Evolutionary conservation across 2,113 vertebrate species (phyloP).

Genomic region (Nannobrachium achirus): DNA sequence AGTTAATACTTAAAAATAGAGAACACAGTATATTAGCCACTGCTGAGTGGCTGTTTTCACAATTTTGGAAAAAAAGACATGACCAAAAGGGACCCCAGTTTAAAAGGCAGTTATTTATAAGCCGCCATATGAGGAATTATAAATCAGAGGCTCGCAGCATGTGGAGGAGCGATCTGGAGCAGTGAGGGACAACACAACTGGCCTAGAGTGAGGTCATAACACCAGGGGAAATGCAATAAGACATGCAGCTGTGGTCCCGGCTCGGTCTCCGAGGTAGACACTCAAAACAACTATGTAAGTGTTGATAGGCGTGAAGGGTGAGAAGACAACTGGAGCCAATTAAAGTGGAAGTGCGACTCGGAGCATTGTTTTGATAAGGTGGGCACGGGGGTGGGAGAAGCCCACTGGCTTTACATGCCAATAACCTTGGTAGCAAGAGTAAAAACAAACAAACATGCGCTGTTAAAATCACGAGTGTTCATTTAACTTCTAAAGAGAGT

Average conservation of each 20-base stretch:
- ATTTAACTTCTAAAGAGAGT: no score
- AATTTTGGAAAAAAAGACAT: no score
- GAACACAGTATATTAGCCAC: no score
- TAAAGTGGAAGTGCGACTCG: slow-evolving; percentile 15
- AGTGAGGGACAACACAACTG: slow-evolving; percentile 47
- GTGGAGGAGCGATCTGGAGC: slow-evolving; percentile 56
- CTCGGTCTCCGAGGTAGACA: slow-evolving; percentile 50
- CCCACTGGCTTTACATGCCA: not conserved
- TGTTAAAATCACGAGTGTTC: no score
- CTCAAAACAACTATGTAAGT: slow-evolving; percentile 46
- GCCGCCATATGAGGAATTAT: no score
- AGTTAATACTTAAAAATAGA: no score
- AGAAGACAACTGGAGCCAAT: slow-evolving; percentile 51
- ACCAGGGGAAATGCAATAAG: slow-evolving; percentile 69
- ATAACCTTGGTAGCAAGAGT: not conserved
- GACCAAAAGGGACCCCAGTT: no score
- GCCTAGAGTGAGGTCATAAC: slow-evolving; percentile 74
- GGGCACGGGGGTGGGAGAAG: not conserved
- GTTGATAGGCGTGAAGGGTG: slow-evolving; percentile 50
- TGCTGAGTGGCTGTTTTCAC: no score
- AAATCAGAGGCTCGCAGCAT: slow-evolving; percentile 15
- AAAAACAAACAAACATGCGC: not conserved
- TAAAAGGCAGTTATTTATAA: no score
- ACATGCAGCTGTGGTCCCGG: slow-evolving; percentile 71
- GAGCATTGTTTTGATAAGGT: not conserved